phyloP scores from a whole-genome alignment of 2,888 invertebrate species.

The Epirrhoe alternata region DNA sequence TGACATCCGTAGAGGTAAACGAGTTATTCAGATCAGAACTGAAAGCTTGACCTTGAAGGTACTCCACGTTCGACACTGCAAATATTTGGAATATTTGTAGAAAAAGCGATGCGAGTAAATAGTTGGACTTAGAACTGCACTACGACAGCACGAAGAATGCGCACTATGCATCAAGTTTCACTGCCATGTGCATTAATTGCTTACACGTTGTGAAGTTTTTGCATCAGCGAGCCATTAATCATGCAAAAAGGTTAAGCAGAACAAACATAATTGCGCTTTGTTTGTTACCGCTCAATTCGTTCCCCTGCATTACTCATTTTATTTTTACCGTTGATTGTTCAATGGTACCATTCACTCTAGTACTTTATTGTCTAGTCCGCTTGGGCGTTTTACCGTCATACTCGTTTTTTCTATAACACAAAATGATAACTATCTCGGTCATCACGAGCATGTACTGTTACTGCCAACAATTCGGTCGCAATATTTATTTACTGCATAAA shows the following conservation, averaged over 20 bases:
- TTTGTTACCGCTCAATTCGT: constrained; percentile 53
- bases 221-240: constrained; percentile 22
- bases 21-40: constrained; percentile 64
- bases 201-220: constrained; percentile 29
- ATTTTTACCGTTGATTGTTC: constrained; percentile 68
- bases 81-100: constrained; percentile 3
- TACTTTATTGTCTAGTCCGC: constrained; percentile 60
- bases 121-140: constrained; percentile 13
- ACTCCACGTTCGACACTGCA: constrained; percentile 53
- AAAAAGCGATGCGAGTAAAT: background rate
- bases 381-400: constrained; percentile 54
- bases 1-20: constrained; percentile 72
- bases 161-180: constrained; percentile 32
- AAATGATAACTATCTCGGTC: constrained; percentile 66
- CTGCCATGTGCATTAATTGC: constrained; percentile 27
- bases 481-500: constrained; percentile 60
- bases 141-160: background rate
- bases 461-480: constrained; percentile 60
- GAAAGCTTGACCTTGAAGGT: constrained; percentile 64
- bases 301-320: constrained; percentile 56
- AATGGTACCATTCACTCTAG: constrained; percentile 56
- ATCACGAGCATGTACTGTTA: constrained; percentile 72
- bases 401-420: constrained; percentile 64
- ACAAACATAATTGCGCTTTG: constrained; percentile 37
- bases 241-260: constrained; percentile 33